Base-by-base conservation (phyloP, 2,113 vertebrate genomes). In the Neolamprologus falcicula region DNA sequence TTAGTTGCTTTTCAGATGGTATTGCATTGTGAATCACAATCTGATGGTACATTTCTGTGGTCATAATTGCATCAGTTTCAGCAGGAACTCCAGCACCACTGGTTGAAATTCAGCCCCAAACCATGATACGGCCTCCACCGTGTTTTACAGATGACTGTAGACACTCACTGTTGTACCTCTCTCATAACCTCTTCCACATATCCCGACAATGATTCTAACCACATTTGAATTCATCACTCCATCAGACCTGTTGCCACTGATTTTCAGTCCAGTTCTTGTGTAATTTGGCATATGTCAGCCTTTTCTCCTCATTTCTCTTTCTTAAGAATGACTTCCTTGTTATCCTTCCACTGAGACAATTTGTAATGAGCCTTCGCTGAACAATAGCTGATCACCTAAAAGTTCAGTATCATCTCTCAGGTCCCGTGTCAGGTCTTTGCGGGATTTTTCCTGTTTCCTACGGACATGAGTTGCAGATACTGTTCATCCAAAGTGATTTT, bases 51-150 rank as follows among this genome's bases (percentile, higher is more conserved):
- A 10, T 73, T 73, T 73, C 14, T 28, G 40, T 45, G 40, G 9
- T 76, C 40, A 76, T 47, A 17, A 19, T 47, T 76, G 40, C 14
- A 47, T 17, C 68, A 28, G 24, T 73, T 73, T 47, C 1, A 0
- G 0, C 68, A 28, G 40, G 40, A 73, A 17, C 9, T 73, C 68
- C 24, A 76, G 0, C 40, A 47, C 68, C 40, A 76, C 0, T 28
- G 21, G 21, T 45, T 76, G 21, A 76, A 28, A 76, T 47, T 45
- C 4, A 45, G 40, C 24, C 21, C 14, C 21, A 47, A 47, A 47
- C 40, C 40, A 28, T 47, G 40, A 47, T 7, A 16, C 0, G 21
- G 21, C 0, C 40, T 73, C 37, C 21, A 26, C 68, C 9, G 2
- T 42, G 3, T 76, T 76, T 76, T 76, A 47, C 40, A 47, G 9